A percentile compares a stretch with the other conserved stretches of the same genome.
phyloP scores from a whole-genome alignment of 2,888 invertebrate genomes.

The Dusona sp. region DNA sequence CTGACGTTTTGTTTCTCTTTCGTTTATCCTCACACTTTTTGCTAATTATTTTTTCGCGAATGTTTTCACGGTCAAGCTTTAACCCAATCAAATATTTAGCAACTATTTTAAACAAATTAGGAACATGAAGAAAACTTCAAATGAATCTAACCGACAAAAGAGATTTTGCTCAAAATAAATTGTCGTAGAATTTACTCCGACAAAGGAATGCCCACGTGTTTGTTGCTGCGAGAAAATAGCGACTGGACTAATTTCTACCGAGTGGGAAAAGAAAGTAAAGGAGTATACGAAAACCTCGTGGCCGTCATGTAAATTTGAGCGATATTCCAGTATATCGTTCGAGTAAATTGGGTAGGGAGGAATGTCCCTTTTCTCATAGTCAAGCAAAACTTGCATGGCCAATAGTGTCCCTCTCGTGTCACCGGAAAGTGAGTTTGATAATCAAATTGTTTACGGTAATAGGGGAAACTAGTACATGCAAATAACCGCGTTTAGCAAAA shows the following conservation, averaged over 20 bases:
- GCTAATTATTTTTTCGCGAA: background rate
- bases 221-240: background rate
- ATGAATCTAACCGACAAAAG: no score
- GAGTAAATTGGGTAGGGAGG: background rate
- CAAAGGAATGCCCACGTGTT: background rate
- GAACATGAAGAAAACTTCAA: no score
- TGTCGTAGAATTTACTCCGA: background rate
- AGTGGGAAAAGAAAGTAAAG: background rate
- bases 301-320: background rate
- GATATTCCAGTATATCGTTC: background rate
- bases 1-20: background rate
- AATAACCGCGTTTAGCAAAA: constrained; percentile 67
- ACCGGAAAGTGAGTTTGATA: constrained; percentile 58
- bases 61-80: background rate
- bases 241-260: background rate
- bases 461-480: constrained; percentile 66
- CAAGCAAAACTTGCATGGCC: constrained; percentile 55
- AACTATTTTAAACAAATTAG: background rate
- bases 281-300: background rate
- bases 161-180: no score
- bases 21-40: background rate
- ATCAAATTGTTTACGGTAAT: constrained; percentile 73
- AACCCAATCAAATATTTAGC: background rate
- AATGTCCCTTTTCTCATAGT: constrained; percentile 27
- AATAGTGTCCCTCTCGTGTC: constrained; percentile 9